Conservation (phyloP, 2,113 vertebrate genomes). For the Prunella fulvescens region DNA sequence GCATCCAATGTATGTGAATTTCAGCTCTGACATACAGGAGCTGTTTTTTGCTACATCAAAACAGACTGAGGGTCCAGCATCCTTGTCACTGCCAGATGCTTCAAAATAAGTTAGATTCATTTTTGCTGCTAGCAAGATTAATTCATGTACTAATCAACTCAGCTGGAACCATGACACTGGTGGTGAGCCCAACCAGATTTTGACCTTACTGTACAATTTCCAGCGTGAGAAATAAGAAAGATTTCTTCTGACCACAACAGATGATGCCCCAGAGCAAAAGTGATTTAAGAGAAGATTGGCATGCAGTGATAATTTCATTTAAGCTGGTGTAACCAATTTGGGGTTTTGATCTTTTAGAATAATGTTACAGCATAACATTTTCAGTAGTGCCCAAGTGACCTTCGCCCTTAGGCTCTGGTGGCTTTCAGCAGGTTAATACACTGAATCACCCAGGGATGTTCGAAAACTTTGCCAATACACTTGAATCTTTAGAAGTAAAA, state of each 20-base stretch:
- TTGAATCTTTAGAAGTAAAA: background rate
- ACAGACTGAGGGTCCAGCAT: background rate
- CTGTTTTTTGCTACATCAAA: background rate
- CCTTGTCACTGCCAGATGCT: background rate
- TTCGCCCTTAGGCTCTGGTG: background rate
- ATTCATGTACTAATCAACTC: constrained; percentile 1
- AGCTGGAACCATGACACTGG: background rate
- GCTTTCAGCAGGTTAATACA: background rate
- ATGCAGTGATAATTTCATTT: background rate
- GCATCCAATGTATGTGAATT: background rate
- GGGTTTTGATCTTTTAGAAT: constrained; percentile 27
- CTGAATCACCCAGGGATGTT: background rate
- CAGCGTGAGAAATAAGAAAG: background rate
- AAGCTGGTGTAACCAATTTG: background rate
- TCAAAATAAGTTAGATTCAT: background rate
- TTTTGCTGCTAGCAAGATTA: constrained; percentile 15
- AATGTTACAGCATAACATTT: background rate
- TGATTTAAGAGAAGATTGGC: constrained; percentile 14
- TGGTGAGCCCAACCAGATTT: background rate
- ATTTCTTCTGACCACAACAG: constrained; percentile 12
- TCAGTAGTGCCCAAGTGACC: background rate
- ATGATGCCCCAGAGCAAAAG: constrained; percentile 5
- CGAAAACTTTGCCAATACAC: background rate
- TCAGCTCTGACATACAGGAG: background rate
- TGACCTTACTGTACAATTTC: background rate